These are phyloP conservation scores for Galago senegalensis DNA, from an alignment of 2,797 vertebrate species.

Conservation along the genomic window DNA sequence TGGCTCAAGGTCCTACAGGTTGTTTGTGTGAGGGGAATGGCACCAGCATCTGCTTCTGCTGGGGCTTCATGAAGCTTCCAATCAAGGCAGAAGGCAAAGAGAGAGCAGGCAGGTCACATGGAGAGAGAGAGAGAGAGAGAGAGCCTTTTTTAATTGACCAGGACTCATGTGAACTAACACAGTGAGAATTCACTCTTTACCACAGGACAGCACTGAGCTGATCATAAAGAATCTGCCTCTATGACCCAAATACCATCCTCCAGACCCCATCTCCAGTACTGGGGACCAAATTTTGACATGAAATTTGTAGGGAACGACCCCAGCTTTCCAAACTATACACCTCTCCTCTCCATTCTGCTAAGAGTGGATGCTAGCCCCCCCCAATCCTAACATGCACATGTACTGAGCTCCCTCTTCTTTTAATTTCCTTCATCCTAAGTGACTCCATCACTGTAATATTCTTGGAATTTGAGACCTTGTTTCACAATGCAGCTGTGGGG, in stretches of 20 bases:
- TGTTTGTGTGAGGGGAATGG: neutral
- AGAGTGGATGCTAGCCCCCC: neutral
- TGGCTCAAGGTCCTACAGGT: neutral
- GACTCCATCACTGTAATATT: neutral
- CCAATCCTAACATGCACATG: neutral
- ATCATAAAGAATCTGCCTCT: neutral
- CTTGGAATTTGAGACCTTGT: slow-evolving; percentile 62
- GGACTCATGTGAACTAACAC: neutral
- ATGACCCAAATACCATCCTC: neutral
- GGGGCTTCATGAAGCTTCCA: neutral
- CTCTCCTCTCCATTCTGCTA: neutral
- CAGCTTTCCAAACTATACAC: neutral
- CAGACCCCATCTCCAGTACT: neutral
- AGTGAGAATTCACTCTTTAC: neutral
- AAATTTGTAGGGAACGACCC: neutral
- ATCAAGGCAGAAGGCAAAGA: neutral
- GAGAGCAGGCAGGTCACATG: neutral
- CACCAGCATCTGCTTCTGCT: neutral
- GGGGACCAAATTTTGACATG: neutral
- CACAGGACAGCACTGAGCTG: neutral
- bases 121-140: no score
- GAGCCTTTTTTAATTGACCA: neutral
- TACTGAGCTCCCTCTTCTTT: neutral
- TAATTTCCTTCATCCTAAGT: neutral
- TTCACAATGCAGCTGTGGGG: slow-evolving; percentile 44